phyloP scores from a whole-genome alignment of 2,113 vertebrate genomes.

The Anhinga anhinga region DNA sequence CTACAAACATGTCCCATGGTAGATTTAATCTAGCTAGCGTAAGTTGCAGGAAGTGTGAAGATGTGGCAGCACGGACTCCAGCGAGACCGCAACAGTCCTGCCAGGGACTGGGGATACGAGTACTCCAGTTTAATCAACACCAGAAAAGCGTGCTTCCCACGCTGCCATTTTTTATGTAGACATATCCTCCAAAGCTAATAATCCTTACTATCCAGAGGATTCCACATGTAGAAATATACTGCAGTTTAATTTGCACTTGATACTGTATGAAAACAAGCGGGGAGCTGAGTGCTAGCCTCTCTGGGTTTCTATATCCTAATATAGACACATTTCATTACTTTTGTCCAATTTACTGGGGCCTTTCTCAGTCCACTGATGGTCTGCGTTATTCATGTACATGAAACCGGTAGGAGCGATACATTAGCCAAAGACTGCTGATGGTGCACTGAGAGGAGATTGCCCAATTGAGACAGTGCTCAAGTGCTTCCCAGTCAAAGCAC shows the following conservation, averaged over 20 bases:
- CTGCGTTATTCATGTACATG: not conserved
- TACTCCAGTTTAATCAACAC: not conserved
- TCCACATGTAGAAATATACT: not conserved
- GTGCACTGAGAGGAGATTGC: not conserved
- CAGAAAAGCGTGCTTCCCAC: not conserved
- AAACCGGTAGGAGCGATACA: not conserved
- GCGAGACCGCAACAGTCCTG: not conserved
- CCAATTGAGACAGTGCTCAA: not conserved
- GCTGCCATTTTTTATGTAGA: not conserved
- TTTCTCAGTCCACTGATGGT: not conserved
- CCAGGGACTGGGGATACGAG: not conserved
- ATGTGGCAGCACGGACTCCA: not conserved
- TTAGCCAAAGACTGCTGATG: not conserved
- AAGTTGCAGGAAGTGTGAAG: not conserved
- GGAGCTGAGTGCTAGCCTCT: not conserved
- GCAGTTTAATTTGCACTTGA: slow-evolving; percentile 13
- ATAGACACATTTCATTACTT: slow-evolving; percentile 23
- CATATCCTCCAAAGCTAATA: slow-evolving; percentile 33
- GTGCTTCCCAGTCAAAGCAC: not conserved
- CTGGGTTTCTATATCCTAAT: not conserved
- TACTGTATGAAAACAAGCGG: not conserved
- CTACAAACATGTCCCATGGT: not conserved
- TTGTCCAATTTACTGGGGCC: not conserved
- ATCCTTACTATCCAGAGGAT: slow-evolving; percentile 23
- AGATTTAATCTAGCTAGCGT: not conserved